Evolutionary conservation across 2,113 vertebrate genomes (phyloP).

Genomic region (Drymodes brunneopygia): DNA sequence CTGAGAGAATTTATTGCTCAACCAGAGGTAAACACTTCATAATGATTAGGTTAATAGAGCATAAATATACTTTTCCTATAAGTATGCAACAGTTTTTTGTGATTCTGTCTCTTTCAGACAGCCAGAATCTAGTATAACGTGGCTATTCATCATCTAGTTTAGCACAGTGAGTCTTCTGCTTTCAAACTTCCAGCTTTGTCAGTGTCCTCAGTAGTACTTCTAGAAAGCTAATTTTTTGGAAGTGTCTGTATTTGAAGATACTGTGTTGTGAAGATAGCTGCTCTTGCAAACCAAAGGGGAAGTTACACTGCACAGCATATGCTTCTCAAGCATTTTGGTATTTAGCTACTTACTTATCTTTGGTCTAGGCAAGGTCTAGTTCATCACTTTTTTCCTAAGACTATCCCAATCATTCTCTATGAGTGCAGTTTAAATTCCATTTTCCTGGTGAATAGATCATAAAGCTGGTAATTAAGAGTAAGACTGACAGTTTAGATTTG

Average conservation of each 20-base stretch:
- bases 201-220: not conserved
- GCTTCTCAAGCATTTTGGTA: not conserved
- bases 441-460: not conserved
- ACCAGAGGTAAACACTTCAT: slow-evolving; percentile 81
- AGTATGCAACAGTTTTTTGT: not conserved
- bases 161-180: not conserved
- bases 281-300: not conserved
- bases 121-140: not conserved
- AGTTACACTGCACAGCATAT: not conserved
- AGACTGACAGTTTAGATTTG: not conserved
- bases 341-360: not conserved
- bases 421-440: not conserved
- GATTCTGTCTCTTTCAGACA: not conserved
- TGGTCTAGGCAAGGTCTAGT: not conserved
- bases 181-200: not conserved
- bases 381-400: not conserved
- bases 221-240: not conserved
- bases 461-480: not conserved
- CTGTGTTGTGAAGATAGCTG: not conserved
- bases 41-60: not conserved
- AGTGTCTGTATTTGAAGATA: not conserved
- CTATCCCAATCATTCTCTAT: not conserved
- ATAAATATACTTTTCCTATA: not conserved
- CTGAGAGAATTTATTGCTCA: slow-evolving; percentile 89
- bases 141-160: not conserved